A percentile compares a stretch with the other conserved stretches of the same genome.
Conservation (phyloP, 2,888 invertebrate genomes). For the Sphaeridia pumilis region DNA sequence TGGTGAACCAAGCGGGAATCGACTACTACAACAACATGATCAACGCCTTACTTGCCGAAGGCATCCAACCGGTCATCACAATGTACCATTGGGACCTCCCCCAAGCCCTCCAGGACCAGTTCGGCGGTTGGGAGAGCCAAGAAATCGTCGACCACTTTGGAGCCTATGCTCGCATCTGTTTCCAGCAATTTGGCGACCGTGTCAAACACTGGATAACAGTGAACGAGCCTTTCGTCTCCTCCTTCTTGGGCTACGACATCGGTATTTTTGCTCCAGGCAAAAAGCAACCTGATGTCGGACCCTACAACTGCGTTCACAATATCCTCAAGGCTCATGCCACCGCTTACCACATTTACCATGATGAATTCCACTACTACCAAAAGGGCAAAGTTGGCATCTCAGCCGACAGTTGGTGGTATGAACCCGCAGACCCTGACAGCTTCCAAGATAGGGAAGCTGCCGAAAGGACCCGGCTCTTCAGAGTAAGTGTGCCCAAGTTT, state of each 20-base stretch:
- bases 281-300: slow-evolving; percentile 43
- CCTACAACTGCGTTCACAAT: slow-evolving; percentile 53
- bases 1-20: slow-evolving; percentile 40
- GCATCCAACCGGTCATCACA: slow-evolving; percentile 37
- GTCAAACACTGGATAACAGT: slow-evolving; percentile 19
- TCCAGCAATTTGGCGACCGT: slow-evolving; percentile 14
- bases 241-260: slow-evolving; percentile 47
- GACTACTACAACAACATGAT: slow-evolving; percentile 42
- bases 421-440: slow-evolving; percentile 20
- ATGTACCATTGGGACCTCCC: slow-evolving; percentile 20
- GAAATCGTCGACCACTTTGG: slow-evolving; percentile 13
- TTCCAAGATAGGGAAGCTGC: slow-evolving; percentile 20
- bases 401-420: slow-evolving; percentile 25
- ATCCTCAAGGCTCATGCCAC: slow-evolving; percentile 53
- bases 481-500: slow-evolving; percentile 10
- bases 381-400: slow-evolving; percentile 33
- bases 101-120: slow-evolving; percentile 14
- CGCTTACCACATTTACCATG: slow-evolving; percentile 51
- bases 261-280: slow-evolving; percentile 39
- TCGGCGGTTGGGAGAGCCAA: slow-evolving; percentile 18
- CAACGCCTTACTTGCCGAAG: slow-evolving; percentile 38
- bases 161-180: slow-evolving; percentile 16
- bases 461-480: slow-evolving; percentile 24
- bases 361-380: slow-evolving; percentile 42
- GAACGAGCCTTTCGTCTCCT: slow-evolving; percentile 39